Conservation (phyloP, 1,140 invertebrate genomes). For the Drosophila willistoni region DNA sequence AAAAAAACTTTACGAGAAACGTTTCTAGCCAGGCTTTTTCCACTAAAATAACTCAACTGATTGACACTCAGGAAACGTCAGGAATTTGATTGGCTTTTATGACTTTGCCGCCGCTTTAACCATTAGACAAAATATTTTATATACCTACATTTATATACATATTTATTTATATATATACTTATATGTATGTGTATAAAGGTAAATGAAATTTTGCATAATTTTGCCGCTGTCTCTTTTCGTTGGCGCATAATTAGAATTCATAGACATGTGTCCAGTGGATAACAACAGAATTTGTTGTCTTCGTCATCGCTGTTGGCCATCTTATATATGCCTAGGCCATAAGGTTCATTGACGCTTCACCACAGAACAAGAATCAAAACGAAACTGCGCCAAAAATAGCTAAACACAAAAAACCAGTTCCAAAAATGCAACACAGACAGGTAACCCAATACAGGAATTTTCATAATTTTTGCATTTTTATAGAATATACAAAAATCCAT, state of each 20-base stretch:
- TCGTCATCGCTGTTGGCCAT: conserved; percentile 20
- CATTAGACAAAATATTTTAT: conserved; percentile 63
- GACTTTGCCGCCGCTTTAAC: conserved; percentile 52
- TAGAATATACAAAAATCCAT: conserved; percentile 49
- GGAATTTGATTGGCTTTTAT: conserved; percentile 76
- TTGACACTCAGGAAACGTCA: conserved; percentile 80
- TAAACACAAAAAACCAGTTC: conserved; percentile 75
- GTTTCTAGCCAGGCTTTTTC: neutral
- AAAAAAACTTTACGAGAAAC: conserved; percentile 20
- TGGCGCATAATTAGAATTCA: conserved; percentile 72
- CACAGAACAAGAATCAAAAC: conserved; percentile 76
- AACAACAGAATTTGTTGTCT: conserved; percentile 26
- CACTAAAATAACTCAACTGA: conserved; percentile 56
- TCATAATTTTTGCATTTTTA: conserved; percentile 79
- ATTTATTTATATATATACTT: neutral
- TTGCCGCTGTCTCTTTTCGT: conserved; percentile 44
- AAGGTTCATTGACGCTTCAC: conserved; percentile 71
- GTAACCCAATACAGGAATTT: conserved; percentile 51
- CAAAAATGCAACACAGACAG: conserved; percentile 35
- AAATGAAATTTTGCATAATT: conserved; percentile 68
- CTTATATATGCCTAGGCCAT: conserved; percentile 36
- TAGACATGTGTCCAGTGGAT: conserved; percentile 62
- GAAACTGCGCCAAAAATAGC: conserved; percentile 78
- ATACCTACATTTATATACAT: neutral
- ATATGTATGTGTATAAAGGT: neutral